These are phyloP conservation scores for Protomyctophum bolini DNA, from an alignment of 2,113 vertebrate species.

Conservation along the genomic window DNA sequence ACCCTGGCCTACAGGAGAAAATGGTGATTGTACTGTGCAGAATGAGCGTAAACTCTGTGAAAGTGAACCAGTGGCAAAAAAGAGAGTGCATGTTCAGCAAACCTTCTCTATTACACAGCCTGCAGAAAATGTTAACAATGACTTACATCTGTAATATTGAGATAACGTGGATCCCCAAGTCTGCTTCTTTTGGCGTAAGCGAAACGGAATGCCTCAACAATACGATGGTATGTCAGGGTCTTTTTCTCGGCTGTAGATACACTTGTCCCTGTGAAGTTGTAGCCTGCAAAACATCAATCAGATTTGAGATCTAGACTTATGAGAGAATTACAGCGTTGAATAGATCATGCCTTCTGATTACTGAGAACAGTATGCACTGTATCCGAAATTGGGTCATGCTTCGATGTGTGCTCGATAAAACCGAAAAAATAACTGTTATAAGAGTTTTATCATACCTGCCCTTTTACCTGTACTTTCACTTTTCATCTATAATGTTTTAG, in stretches of 20 bases:
- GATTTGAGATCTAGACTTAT: background rate
- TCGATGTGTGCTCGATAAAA: too few species aligned
- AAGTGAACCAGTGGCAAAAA: background rate
- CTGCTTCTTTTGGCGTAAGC: slow-evolving; percentile 93
- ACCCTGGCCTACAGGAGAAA: background rate
- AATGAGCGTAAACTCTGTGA: background rate
- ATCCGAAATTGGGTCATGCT: too few species aligned
- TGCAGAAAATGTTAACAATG: background rate
- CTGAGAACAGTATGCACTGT: too few species aligned
- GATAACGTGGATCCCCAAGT: slow-evolving; percentile 91
- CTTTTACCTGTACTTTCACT: too few species aligned
- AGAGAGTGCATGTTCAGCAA: too few species aligned
- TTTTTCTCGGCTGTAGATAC: slow-evolving; percentile 80
- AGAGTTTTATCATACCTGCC: too few species aligned
- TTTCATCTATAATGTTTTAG: too few species aligned
- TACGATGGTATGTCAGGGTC: slow-evolving; percentile 92
- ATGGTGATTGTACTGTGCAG: background rate
- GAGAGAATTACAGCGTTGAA: too few species aligned
- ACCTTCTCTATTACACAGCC: too few species aligned
- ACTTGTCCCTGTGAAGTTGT: slow-evolving; percentile 86
- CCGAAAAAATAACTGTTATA: too few species aligned
- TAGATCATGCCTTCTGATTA: too few species aligned
- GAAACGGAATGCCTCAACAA: slow-evolving; percentile 94
- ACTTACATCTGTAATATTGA: slow-evolving; percentile 86
- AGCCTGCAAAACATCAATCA: slow-evolving; percentile 79